phyloP scores from a whole-genome alignment of 53 echinoderm and acorn worm species.

The Apostichopus leukothele region DNA sequence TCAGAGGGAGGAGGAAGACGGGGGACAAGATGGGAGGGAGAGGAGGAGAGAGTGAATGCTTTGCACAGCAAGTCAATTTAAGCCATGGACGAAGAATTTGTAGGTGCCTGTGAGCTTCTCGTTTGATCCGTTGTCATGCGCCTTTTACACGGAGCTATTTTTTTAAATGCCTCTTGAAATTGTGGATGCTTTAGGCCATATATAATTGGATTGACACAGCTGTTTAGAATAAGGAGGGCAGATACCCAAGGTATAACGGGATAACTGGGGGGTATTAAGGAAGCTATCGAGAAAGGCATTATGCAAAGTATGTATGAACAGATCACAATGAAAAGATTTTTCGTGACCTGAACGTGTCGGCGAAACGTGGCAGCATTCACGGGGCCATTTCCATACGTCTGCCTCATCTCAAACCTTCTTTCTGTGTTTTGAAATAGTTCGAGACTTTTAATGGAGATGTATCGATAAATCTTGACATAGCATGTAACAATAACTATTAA shows the following conservation, averaged over 20 bases:
- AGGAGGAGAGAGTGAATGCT: too few species aligned
- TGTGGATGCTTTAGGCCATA: slow-evolving; percentile 66
- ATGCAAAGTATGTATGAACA: slow-evolving; percentile 62
- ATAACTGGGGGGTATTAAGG: slow-evolving; percentile 57
- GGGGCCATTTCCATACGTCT: background rate
- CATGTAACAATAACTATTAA: slow-evolving; percentile 54
- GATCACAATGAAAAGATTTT: slow-evolving; percentile 66
- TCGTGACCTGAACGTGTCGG: slow-evolving; percentile 64
- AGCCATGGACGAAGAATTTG: too few species aligned
- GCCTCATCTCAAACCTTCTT: background rate
- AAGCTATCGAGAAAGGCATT: slow-evolving; percentile 56
- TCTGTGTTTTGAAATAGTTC: slow-evolving; percentile 52
- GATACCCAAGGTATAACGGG: slow-evolving; percentile 54
- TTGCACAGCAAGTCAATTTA: too few species aligned
- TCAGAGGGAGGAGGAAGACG: too few species aligned
- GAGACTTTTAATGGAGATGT: slow-evolving; percentile 42
- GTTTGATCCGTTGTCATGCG: background rate
- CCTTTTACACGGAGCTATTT: background rate
- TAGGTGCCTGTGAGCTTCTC: background rate
- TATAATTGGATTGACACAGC: slow-evolving; percentile 60
- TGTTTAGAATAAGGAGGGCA: slow-evolving; percentile 50
- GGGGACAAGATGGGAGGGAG: too few species aligned
- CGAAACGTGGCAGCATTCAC: slow-evolving; percentile 35
- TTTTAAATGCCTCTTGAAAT: slow-evolving; percentile 54
- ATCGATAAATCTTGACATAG: slow-evolving; percentile 54